A percentile compares a stretch with the other conserved stretches of the same genome.
Evolutionary conservation across 2,797 vertebrate genomes (phyloP).

Genomic region (Meriones psammophilus): DNA sequence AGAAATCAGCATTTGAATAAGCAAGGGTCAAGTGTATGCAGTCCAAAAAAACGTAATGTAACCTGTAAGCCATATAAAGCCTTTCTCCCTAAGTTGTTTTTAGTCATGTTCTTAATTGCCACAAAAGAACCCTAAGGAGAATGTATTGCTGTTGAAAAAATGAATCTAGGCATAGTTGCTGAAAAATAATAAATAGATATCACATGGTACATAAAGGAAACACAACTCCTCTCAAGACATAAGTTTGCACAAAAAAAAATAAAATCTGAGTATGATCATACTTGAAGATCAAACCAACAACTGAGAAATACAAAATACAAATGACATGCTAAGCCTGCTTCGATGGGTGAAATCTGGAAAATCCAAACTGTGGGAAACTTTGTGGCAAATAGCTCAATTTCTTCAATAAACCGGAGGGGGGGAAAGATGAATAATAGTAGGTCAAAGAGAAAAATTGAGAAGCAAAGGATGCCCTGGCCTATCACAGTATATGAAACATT

Average conservation of each 20-base stretch:
- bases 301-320: background rate
- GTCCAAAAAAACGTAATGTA: too few relatives aligned
- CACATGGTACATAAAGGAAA: background rate
- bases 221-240: background rate
- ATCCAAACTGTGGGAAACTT: background rate
- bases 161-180: background rate
- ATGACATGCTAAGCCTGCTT: background rate
- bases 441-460: background rate
- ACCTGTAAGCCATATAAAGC: background rate
- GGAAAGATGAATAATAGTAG: background rate
- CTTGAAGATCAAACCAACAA: background rate
- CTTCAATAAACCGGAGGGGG: constrained; percentile 3
- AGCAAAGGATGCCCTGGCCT: background rate
- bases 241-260: background rate
- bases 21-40: too few relatives aligned
- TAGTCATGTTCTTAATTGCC: background rate
- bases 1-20: too few relatives aligned
- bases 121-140: background rate
- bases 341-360: background rate
- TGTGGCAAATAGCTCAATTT: background rate
- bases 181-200: background rate
- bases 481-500: background rate
- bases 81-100: background rate
- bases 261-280: background rate
- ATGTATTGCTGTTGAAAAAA: background rate